Base-by-base conservation (phyloP, 2,888 invertebrate genomes). In the Smittia aterrima region DNA sequence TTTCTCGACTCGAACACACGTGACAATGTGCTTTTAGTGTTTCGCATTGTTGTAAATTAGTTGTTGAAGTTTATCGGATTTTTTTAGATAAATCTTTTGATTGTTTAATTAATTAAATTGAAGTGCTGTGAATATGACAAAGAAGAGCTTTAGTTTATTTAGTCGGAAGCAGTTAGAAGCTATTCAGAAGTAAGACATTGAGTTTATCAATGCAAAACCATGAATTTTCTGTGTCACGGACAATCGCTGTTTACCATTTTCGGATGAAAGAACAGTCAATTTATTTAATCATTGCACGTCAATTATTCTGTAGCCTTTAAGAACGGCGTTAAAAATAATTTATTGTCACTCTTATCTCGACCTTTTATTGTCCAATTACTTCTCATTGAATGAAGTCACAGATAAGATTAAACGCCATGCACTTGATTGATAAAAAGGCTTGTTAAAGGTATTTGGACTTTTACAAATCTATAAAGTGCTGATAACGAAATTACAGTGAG, bases 101-200 rank as follows among this genome's bases (percentile, higher is more conserved):
- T n/a, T 13, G 47, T 47, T 2, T 11, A 47, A n/a, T n/a, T 47
- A 47, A 47, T 16, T 47, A 4, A 32, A 32, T 3, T 9, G 32
- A 32, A n/a, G n/a, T n/a, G n/a, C n/a, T n/a, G n/a, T n/a, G 47
- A 58, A 18, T 3, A 58, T 58, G 58, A 58, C 58, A 58, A 58
- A 58, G 58, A 58, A 58, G 13, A 58, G 58, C 22, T 58, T 58
- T 11, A 58, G 18, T 58, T 22, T 58, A 22, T 58, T 58, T 13
- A 58, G 9, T 22, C 22, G 3, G 11, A 47, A 58, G 58, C 58
- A 58, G 22, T 3, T 22, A 22, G 22, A 13, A 18, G 58, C 58
- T 20, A n/a, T 22, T 3, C 13, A 47, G 16, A 47, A 47, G 58
- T 58, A 58, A 58, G 58, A 13, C 11, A 9, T 32, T 32, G 32